Conservation (phyloP, 2,797 vertebrate genomes). For the Typhlichthys eigenmanni region DNA sequence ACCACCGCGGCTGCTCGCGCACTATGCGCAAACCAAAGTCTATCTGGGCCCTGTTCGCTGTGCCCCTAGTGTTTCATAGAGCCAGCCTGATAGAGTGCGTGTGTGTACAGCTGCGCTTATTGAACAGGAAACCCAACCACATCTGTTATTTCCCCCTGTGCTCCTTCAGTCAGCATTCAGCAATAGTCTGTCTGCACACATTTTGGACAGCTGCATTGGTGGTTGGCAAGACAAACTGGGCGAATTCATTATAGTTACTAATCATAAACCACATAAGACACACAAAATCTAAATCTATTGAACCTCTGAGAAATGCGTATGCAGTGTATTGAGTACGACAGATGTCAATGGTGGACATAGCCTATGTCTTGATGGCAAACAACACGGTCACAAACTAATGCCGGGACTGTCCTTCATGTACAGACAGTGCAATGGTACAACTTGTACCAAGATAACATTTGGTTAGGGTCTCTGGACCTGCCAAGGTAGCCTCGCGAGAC, state of each 20-base stretch:
- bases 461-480: too few species aligned
- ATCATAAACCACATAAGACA: slow-evolving; percentile 32
- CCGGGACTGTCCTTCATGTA: neutral
- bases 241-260: neutral
- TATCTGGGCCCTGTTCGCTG: slow-evolving; percentile 10
- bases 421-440: neutral
- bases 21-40: neutral
- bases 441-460: neutral
- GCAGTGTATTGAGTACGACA: neutral
- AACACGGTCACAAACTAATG: neutral
- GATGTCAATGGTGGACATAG: neutral
- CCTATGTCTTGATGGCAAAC: slow-evolving; percentile 10
- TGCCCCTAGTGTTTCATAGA: slow-evolving; percentile 17
- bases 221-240: neutral
- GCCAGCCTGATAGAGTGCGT: slow-evolving; percentile 14
- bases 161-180: slow-evolving; percentile 14
- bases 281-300: slow-evolving; percentile 51
- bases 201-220: neutral
- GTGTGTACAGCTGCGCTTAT: slow-evolving; percentile 6
- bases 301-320: slow-evolving; percentile 36
- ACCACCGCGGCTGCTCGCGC: slow-evolving; percentile 4
- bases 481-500: too few species aligned
- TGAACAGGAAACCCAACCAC: slow-evolving; percentile 27
- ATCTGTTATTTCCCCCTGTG: slow-evolving; percentile 10
- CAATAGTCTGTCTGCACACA: neutral